Conservation (phyloP, 2,888 invertebrate species). For the Caenorhabditis sp. region DNA sequence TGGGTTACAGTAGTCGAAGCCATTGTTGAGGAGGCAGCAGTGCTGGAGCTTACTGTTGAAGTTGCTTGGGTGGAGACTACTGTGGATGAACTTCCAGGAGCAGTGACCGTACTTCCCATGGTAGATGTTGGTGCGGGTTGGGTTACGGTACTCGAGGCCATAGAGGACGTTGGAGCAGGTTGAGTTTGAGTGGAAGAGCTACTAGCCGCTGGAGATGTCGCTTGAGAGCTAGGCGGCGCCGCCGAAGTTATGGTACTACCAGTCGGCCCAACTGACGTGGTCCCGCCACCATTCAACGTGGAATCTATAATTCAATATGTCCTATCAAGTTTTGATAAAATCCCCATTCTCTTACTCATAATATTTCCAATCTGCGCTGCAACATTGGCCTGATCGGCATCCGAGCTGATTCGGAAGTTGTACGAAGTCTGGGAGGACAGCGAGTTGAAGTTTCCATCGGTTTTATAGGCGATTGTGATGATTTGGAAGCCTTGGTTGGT, state of each 20-base stretch:
- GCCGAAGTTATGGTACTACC: background rate
- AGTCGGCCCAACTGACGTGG: background rate
- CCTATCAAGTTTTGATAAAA: background rate
- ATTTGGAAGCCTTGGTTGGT: constrained; percentile 35
- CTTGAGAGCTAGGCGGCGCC: constrained; percentile 2
- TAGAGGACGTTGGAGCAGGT: too few species aligned
- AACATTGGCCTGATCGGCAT: constrained; percentile 17
- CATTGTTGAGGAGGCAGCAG: background rate
- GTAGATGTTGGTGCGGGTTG: constrained; percentile 5
- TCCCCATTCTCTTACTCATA: constrained; percentile 20
- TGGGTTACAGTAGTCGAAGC: background rate
- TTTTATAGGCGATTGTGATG: constrained; percentile 41
- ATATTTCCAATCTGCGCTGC: constrained; percentile 28
- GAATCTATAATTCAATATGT: background rate
- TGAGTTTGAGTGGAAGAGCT: constrained; percentile 3
- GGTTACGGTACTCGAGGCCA: constrained; percentile 15
- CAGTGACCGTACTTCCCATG: background rate
- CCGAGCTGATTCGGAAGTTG: constrained; percentile 24
- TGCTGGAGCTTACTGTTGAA: too few species aligned
- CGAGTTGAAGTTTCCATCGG: constrained; percentile 3
- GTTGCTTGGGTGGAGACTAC: background rate
- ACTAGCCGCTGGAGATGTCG: constrained; percentile 15
- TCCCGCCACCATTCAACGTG: background rate
- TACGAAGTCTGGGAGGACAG: constrained; percentile 22
- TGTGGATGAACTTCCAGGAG: background rate